Evolutionary conservation across 2,113 vertebrate species (phyloP).

Genomic region (Toxotes jaculatrix): DNA sequence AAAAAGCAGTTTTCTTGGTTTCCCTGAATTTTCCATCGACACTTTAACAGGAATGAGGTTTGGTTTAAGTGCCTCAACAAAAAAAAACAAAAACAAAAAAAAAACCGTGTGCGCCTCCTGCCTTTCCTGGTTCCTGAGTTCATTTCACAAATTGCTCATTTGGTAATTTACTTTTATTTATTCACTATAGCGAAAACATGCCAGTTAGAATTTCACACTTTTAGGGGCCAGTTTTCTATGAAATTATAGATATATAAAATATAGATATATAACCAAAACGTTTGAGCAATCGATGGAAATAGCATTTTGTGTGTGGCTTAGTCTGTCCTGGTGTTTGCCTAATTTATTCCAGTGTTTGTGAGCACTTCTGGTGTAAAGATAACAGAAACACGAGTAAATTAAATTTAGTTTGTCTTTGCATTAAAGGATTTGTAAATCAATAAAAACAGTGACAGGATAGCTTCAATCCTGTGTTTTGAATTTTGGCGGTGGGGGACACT

Average conservation of each 20-base stretch:
- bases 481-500: not conserved
- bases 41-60: constrained; percentile 18
- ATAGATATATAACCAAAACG: no score
- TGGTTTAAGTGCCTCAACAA: constrained; percentile 6
- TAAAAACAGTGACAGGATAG: not conserved
- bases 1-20: constrained; percentile 25
- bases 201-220: not conserved
- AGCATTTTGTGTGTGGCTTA: no score
- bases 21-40: constrained; percentile 19
- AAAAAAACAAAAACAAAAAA: no score
- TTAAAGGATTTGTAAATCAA: not conserved
- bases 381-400: not conserved
- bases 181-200: not conserved
- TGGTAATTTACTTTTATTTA: not conserved
- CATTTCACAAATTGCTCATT: constrained; percentile 14
- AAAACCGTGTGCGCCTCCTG: not conserved
- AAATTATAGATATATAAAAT: no score
- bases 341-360: no score
- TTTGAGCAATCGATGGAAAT: no score
- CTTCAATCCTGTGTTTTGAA: not conserved
- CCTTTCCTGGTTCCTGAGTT: not conserved
- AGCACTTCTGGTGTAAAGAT: no score
- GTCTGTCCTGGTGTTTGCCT: no score
- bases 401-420: not conserved
- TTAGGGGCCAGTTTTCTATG: not conserved